Evolutionary conservation across 2,113 vertebrate genomes (phyloP).

Genomic region (Promerops cafer): DNA sequence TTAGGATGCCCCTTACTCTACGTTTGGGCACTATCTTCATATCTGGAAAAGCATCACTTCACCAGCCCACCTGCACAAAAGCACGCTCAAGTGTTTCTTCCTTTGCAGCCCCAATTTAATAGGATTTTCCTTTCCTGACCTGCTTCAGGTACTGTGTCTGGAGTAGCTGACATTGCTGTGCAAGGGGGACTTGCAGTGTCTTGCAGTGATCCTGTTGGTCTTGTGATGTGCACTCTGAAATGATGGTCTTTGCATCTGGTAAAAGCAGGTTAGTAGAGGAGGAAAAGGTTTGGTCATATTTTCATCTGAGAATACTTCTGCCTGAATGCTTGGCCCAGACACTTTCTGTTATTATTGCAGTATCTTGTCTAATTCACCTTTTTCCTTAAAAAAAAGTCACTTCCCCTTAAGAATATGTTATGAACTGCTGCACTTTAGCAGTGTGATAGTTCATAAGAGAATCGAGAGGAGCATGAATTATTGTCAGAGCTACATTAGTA

Average conservation of each 20-base stretch:
- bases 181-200: fast-evolving
- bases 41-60: not conserved
- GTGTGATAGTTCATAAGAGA: constrained; percentile 62
- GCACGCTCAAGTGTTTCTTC: fast-evolving
- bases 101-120: not conserved
- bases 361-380: not conserved
- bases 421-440: constrained; percentile 43
- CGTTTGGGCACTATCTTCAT: fast-evolving
- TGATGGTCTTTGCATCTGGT: not conserved
- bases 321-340: not conserved
- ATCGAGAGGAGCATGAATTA: constrained; percentile 59
- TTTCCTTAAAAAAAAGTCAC: not conserved
- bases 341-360: not conserved
- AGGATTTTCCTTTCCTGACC: not conserved
- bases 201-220: not conserved
- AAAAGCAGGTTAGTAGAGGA: not conserved
- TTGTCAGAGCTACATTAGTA: constrained; percentile 64
- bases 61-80: not conserved
- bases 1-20: not conserved
- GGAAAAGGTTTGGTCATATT: not conserved
- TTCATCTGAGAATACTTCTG: not conserved
- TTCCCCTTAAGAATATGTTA: constrained; percentile 48
- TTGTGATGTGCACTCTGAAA: not conserved
- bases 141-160: not conserved
- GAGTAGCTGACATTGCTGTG: fast-evolving